phyloP scores from a whole-genome alignment of 2,113 vertebrate genomes.

The Actenoides hombroni region DNA sequence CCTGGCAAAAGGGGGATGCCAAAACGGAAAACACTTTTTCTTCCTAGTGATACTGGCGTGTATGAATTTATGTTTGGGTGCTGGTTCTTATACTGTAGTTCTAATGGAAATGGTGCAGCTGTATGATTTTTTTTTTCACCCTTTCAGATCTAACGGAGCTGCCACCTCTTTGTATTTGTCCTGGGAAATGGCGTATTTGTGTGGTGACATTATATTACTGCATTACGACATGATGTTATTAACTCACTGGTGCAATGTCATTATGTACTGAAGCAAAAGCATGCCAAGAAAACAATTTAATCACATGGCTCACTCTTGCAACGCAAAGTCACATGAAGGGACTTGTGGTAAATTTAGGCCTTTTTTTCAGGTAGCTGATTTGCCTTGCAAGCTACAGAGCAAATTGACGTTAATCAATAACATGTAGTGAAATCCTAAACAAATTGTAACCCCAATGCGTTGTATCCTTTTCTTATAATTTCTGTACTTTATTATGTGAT shows the following conservation, averaged over 20 bases:
- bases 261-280: conserved; percentile 18
- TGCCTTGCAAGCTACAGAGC: background rate
- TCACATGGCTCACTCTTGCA: background rate
- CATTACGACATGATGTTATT: conserved; percentile 25
- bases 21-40: background rate
- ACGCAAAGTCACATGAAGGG: background rate
- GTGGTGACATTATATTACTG: conserved; percentile 32
- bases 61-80: background rate
- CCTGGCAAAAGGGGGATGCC: background rate
- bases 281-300: conserved; percentile 45
- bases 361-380: background rate
- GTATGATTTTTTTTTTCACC: background rate
- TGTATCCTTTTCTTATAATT: conserved; percentile 12
- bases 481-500: conserved; percentile 51
- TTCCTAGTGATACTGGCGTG: background rate
- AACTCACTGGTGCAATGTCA: conserved; percentile 30
- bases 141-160: background rate
- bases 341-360: background rate
- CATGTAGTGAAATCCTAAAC: background rate
- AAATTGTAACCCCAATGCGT: background rate
- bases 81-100: background rate
- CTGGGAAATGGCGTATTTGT: conserved; percentile 22
- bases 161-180: conserved; percentile 29
- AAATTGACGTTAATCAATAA: background rate
- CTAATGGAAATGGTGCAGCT: background rate